A percentile compares a stretch with the other conserved stretches of the same genome.
These are phyloP conservation scores for Megalopta genalis DNA, from an alignment of 1,140 invertebrate genomes.

Conservation along the genomic window DNA sequence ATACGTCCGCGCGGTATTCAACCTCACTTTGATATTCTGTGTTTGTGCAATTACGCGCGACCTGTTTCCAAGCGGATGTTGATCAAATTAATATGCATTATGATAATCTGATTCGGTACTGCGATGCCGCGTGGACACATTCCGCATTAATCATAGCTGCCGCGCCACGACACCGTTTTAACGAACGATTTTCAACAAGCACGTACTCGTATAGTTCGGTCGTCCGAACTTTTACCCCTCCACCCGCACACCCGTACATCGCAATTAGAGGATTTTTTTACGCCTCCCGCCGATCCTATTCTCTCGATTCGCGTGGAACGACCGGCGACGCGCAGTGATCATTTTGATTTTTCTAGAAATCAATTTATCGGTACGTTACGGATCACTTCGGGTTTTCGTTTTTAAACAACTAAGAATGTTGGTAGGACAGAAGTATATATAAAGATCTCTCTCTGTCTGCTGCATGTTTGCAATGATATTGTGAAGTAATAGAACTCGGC, in stretches of 20 bases:
- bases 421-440: too few species aligned
- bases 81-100: slow-evolving; percentile 70
- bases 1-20: slow-evolving; percentile 11
- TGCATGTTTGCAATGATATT: too few species aligned
- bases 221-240: background rate
- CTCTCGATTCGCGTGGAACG: too few species aligned
- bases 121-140: slow-evolving; percentile 54
- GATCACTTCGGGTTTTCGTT: too few species aligned
- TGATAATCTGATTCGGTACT: slow-evolving; percentile 68
- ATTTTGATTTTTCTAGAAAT: too few species aligned
- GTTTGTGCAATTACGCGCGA: slow-evolving; percentile 69
- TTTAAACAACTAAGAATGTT: too few species aligned
- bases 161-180: slow-evolving; percentile 45
- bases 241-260: background rate
- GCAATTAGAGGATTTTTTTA: background rate
- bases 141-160: slow-evolving; percentile 61
- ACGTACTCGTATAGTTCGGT: background rate
- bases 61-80: slow-evolving; percentile 61
- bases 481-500: too few species aligned
- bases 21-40: slow-evolving; percentile 67
- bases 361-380: too few species aligned
- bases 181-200: slow-evolving; percentile 27
- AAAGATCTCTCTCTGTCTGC: too few species aligned
- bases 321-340: too few species aligned
- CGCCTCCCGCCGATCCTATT: background rate